Evolutionary conservation across 2,888 invertebrate genomes (phyloP).

Genomic region (Phasia obesa): DNA sequence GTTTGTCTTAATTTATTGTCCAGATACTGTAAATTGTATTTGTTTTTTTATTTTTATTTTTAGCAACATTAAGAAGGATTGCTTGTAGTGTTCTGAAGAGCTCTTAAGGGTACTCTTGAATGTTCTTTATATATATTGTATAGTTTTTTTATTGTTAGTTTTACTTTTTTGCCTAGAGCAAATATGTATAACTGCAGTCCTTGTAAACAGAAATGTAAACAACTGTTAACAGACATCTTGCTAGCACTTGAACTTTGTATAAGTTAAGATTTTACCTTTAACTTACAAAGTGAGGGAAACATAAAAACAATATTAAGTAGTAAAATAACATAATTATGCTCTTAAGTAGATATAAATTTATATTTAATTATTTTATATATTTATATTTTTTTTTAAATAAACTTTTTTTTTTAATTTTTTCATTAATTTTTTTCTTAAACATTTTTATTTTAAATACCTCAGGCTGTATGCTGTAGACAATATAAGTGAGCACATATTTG

Average conservation of each 20-base stretch:
- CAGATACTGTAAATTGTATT: slow-evolving; percentile 1
- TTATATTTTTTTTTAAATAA: too few relatives aligned
- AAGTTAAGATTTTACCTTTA: slow-evolving; percentile 17
- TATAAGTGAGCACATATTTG: background rate
- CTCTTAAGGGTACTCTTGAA: slow-evolving; percentile 26
- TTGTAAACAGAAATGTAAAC: slow-evolving; percentile 9
- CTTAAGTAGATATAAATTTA: background rate
- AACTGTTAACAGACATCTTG: slow-evolving; percentile 48
- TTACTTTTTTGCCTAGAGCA: background rate
- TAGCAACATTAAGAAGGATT: background rate
- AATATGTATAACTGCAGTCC: slow-evolving; percentile 45
- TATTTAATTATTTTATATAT: background rate
- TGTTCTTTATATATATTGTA: slow-evolving; percentile 16
- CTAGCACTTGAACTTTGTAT: slow-evolving; percentile 57
- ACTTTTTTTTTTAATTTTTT: too few relatives aligned
- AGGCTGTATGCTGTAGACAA: background rate
- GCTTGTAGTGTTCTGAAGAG: slow-evolving; percentile 32
- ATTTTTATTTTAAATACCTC: background rate
- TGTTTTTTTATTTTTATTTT: background rate
- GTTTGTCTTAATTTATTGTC: background rate
- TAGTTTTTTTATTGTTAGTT: slow-evolving; percentile 4
- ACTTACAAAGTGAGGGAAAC: background rate
- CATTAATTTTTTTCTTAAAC: background rate
- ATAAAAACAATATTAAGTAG: slow-evolving; percentile 20
- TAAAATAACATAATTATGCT: slow-evolving; percentile 3